phyloP scores from a whole-genome alignment of 2,888 invertebrate genomes.

The Cephalotes varians region DNA sequence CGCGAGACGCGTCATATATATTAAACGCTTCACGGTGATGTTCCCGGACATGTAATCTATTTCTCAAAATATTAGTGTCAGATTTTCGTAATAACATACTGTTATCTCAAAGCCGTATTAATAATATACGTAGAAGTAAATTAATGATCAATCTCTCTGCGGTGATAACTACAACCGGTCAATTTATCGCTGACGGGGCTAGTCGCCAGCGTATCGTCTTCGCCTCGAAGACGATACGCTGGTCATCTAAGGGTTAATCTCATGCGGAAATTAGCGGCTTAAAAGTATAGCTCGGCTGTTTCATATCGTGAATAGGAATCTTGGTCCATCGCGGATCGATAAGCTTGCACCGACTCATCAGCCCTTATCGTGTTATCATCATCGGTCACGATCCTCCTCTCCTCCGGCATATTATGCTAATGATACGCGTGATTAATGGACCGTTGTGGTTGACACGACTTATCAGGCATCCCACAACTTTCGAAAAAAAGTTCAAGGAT shows the following conservation, averaged over 20 bases:
- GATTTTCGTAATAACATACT: slow-evolving; percentile 15
- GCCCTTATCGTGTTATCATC: slow-evolving; percentile 26
- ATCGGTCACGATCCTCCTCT: background rate
- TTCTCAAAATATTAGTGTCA: background rate
- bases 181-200: background rate
- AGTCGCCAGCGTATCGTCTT: no score
- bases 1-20: background rate
- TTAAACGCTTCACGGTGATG: background rate
- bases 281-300: background rate
- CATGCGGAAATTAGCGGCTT: slow-evolving; percentile 24
- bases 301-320: slow-evolving; percentile 10
- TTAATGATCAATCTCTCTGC: slow-evolving; percentile 27
- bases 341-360: slow-evolving; percentile 20
- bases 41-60: slow-evolving; percentile 1
- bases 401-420: slow-evolving; percentile 65
- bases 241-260: background rate
- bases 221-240: no score
- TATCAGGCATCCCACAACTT: slow-evolving; percentile 69
- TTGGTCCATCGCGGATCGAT: slow-evolving; percentile 4
- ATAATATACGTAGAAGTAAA: slow-evolving; percentile 2
- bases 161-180: slow-evolving; percentile 20
- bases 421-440: slow-evolving; percentile 73
- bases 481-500: slow-evolving; percentile 77
- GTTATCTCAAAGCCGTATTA: slow-evolving; percentile 5
- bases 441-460: slow-evolving; percentile 74